These are phyloP conservation scores for Linnaemya tessellans DNA, from an alignment of 2,888 invertebrate species.

Conservation along the genomic window DNA sequence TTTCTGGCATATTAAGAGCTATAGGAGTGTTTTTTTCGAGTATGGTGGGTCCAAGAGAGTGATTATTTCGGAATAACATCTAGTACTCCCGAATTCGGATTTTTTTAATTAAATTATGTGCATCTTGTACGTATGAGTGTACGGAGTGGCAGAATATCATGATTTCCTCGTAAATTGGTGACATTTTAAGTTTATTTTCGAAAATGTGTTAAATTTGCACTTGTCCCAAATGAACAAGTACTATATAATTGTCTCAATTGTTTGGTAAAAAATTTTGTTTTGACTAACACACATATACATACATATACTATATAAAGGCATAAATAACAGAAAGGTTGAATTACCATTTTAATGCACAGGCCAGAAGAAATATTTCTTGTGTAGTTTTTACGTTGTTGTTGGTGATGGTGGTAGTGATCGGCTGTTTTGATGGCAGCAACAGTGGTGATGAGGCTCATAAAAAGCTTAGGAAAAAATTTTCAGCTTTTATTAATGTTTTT, in stretches of 20 bases:
- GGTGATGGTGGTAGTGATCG: constrained; percentile 39
- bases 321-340: constrained; percentile 23
- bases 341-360: constrained; percentile 34
- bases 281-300: neutral
- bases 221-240: neutral
- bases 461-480: constrained; percentile 6
- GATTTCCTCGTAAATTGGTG: too few relatives aligned
- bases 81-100: too few relatives aligned
- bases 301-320: neutral
- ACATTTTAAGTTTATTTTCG: too few relatives aligned
- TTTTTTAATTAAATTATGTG: too few relatives aligned
- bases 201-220: neutral
- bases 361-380: constrained; percentile 36
- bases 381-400: constrained; percentile 7
- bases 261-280: neutral
- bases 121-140: too few relatives aligned
- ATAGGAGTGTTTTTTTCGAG: too few relatives aligned
- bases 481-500: constrained; percentile 30
- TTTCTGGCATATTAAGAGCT: too few relatives aligned
- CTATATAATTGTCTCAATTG: neutral
- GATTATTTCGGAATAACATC: too few relatives aligned
- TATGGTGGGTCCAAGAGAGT: too few relatives aligned
- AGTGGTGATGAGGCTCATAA: constrained; percentile 41
- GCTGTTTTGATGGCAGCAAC: constrained; percentile 36
- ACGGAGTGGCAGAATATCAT: too few relatives aligned